phyloP scores from a whole-genome alignment of 2,888 invertebrate species.

The Leptopterna dolabrata region DNA sequence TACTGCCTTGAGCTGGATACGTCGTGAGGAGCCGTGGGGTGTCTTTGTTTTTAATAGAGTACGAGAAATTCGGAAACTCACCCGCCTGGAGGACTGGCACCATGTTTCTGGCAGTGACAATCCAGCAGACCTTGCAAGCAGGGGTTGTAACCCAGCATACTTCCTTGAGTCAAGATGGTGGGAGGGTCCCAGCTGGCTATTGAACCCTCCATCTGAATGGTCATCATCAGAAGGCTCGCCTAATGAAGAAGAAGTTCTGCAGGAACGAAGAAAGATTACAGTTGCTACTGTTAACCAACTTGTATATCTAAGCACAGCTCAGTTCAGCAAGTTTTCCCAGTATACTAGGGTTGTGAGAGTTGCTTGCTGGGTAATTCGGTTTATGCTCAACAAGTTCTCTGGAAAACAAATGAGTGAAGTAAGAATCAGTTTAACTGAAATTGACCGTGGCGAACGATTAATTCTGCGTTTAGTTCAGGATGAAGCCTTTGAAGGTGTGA shows the following conservation, averaged over 20 bases:
- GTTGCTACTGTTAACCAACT: background rate
- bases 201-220: conserved; percentile 58
- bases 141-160: background rate
- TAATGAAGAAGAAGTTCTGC: background rate
- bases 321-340: background rate
- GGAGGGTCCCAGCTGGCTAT: conserved; percentile 64
- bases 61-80: conserved; percentile 62
- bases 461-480: background rate
- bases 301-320: background rate
- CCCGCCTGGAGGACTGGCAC: conserved; percentile 60
- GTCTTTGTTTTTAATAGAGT: conserved; percentile 63
- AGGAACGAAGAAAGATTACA: background rate
- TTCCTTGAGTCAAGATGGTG: conserved; percentile 61
- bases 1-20: conserved; percentile 63
- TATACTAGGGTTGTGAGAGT: conserved; percentile 16
- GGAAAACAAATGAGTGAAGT: background rate
- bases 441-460: background rate
- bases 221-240: conserved; percentile 43
- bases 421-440: background rate
- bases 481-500: background rate
- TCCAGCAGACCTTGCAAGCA: conserved; percentile 63
- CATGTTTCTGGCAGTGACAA: conserved; percentile 64
- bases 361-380: conserved; percentile 41
- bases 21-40: conserved; percentile 61
- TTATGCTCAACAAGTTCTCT: conserved; percentile 2